Percentiles rank a stretch among this genome's conserved stretches.
Conservation (phyloP, 1,140 invertebrate genomes). For the Heliconius himera region DNA sequence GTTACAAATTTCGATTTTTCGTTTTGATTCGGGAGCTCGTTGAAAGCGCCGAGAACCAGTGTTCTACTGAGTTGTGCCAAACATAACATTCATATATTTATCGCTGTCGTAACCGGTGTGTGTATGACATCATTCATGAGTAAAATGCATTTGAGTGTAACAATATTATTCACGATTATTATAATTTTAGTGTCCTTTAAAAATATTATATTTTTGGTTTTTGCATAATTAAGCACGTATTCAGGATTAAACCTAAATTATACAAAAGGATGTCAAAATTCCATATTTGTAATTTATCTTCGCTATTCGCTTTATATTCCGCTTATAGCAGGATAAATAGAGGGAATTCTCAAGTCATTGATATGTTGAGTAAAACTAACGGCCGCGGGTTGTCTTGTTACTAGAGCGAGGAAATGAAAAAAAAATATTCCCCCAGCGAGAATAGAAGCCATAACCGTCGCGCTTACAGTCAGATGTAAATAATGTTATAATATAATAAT, state of each 20-base stretch:
- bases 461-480: not conserved
- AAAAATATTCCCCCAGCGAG: too few relatives aligned
- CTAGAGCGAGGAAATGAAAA: too few relatives aligned
- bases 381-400: too few relatives aligned
- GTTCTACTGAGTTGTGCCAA: slow-evolving; percentile 63
- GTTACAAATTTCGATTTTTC: slow-evolving; percentile 40
- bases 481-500: not conserved
- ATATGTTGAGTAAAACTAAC: too few relatives aligned
- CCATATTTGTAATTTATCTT: too few relatives aligned
- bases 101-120: slow-evolving; percentile 31
- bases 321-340: too few relatives aligned
- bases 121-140: slow-evolving; percentile 39
- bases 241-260: too few relatives aligned
- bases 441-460: too few relatives aligned
- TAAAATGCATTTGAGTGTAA: slow-evolving; percentile 41
- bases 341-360: too few relatives aligned
- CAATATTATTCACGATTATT: slow-evolving; percentile 20
- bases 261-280: too few relatives aligned
- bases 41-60: slow-evolving; percentile 46
- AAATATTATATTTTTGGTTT: not conserved
- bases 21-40: slow-evolving; percentile 39
- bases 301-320: too few relatives aligned
- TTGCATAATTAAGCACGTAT: too few relatives aligned
- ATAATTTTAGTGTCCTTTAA: not conserved
- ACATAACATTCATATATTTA: slow-evolving; percentile 48